Conservation (phyloP, 2,113 vertebrate species). For the Puma concolor region DNA sequence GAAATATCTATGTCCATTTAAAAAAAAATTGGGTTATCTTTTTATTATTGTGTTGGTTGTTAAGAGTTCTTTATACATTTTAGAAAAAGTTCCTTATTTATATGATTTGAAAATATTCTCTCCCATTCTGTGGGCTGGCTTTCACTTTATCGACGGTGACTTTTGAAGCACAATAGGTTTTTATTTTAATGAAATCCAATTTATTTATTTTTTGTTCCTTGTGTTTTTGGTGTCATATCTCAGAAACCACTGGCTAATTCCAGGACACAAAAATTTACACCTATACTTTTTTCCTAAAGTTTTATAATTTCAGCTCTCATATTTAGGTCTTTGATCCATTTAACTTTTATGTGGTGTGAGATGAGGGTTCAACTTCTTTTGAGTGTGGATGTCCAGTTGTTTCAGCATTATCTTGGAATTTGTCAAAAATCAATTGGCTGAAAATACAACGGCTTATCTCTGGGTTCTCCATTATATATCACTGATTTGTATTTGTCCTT, state of each 20-base stretch:
- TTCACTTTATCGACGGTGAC: background rate
- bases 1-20: background rate
- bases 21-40: background rate
- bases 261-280: background rate
- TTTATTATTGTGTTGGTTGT: background rate
- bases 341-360: background rate
- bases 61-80: background rate
- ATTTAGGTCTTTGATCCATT: background rate
- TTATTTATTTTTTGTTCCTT: background rate
- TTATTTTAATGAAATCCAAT: background rate
- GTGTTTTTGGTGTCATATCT: background rate
- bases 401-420: background rate
- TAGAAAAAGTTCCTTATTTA: background rate
- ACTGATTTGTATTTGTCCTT: background rate
- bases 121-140: background rate
- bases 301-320: background rate
- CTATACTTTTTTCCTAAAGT: background rate
- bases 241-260: background rate
- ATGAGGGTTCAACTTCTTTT: background rate
- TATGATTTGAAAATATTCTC: background rate
- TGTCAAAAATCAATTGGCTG: background rate
- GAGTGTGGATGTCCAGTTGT: background rate
- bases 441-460: background rate
- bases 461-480: background rate
- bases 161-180: background rate